These are phyloP conservation scores for Silurus meridionalis DNA, from an alignment of 2,113 vertebrate species.

Conservation along the genomic window DNA sequence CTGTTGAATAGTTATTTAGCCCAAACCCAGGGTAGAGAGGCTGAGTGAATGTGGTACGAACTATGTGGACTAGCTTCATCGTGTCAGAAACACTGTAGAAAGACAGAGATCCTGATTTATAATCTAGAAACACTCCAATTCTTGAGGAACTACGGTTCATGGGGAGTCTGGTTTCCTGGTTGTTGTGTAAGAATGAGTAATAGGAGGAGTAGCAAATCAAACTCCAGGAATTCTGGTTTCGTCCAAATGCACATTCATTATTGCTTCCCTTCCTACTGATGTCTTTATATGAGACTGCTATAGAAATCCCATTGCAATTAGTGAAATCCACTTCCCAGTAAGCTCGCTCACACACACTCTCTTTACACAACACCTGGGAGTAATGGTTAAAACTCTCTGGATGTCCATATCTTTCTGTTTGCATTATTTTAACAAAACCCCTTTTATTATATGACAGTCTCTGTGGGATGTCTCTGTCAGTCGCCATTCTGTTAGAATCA, in stretches of 20 bases:
- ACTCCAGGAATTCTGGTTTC: constrained; percentile 33
- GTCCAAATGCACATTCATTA: constrained; percentile 30
- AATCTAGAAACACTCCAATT: constrained; percentile 35
- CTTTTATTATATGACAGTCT: too few species aligned
- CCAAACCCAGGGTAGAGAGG: constrained; percentile 35
- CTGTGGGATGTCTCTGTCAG: background rate
- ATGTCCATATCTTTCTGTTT: background rate
- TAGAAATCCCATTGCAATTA: background rate
- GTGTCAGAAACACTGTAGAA: constrained; percentile 36
- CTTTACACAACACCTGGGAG: background rate
- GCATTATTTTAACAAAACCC: fast-evolving
- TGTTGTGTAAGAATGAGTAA: constrained; percentile 32
- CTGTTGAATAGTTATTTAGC: background rate
- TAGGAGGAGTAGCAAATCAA: background rate
- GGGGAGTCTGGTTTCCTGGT: background rate
- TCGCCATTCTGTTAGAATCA: background rate
- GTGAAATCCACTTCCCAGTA: constrained; percentile 45
- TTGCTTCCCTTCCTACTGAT: constrained; percentile 20
- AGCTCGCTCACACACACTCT: background rate
- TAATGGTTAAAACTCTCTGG: background rate
- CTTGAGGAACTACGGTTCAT: background rate
- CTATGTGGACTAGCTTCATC: constrained; percentile 23
- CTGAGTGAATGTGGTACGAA: constrained; percentile 22
- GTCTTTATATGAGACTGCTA: constrained; percentile 26
- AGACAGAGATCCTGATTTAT: constrained; percentile 6